Conservation (phyloP, 2,113 vertebrate genomes). For the Malurus alboscapulatus region DNA sequence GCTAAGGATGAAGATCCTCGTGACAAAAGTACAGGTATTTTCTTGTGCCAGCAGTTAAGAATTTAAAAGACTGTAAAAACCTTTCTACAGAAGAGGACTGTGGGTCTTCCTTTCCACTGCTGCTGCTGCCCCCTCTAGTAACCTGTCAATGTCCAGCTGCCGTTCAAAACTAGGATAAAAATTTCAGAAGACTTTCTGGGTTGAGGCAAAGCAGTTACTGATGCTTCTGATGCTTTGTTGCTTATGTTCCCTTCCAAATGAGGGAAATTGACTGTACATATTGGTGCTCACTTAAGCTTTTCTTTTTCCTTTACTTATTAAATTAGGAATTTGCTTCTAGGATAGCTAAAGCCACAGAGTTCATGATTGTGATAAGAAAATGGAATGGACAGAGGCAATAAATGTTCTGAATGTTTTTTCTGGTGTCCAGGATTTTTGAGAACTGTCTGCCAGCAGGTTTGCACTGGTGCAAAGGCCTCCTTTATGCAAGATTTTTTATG, state of each 20-base stretch:
- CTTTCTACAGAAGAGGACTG: rapidly evolving
- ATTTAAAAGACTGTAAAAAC: not conserved
- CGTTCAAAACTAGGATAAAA: not conserved
- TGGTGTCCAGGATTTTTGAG: not conserved
- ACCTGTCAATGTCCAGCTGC: not conserved
- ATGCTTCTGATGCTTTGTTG: not conserved
- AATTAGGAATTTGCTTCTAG: not conserved
- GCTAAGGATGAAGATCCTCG: not conserved
- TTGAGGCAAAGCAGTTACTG: not conserved
- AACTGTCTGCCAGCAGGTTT: not conserved
- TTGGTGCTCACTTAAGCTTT: not conserved
- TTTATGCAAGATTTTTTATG: not conserved
- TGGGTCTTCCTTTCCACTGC: not conserved
- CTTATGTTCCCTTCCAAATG: not conserved
- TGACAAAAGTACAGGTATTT: not conserved
- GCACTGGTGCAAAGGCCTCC: not conserved
- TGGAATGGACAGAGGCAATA: not conserved
- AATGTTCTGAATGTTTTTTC: not conserved
- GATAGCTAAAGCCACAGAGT: not conserved
- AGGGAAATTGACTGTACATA: not conserved
- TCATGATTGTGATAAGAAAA: not conserved
- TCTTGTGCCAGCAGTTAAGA: not conserved
- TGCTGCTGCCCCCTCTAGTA: rapidly evolving
- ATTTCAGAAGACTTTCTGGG: not conserved
- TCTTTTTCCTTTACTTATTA: not conserved